A percentile compares a stretch with the other conserved stretches of the same genome.
Evolutionary conservation across 2,113 vertebrate species (phyloP).

Genomic region (Stictonetta naevosa): DNA sequence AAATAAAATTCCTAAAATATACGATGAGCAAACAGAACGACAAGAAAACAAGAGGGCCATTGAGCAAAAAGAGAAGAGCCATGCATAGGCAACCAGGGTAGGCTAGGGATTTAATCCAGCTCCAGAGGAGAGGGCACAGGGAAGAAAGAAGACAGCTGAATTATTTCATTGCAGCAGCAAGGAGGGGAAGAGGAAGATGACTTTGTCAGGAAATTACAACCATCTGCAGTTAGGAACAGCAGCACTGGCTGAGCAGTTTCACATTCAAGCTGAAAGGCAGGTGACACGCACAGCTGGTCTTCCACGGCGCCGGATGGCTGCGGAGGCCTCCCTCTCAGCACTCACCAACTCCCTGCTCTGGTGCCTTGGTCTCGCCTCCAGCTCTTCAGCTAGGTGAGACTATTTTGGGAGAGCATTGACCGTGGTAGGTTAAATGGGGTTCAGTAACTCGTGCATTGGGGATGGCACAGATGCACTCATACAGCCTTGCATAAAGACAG

Average conservation of each 20-base stretch:
- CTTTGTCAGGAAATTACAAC: background rate
- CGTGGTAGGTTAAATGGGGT: background rate
- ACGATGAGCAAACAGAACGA: conserved; percentile 42
- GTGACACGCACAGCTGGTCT: background rate
- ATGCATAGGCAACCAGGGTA: background rate
- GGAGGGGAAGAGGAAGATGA: background rate
- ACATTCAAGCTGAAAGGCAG: background rate
- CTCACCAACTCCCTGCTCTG: background rate
- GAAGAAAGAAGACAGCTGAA: background rate
- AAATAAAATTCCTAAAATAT: conserved; percentile 66
- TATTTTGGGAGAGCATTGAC: background rate
- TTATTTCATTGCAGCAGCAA: background rate
- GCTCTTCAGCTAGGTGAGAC: background rate
- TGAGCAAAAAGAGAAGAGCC: background rate
- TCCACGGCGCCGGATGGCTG: background rate
- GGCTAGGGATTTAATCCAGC: background rate
- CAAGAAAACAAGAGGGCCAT: conserved; percentile 38
- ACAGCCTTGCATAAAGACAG: background rate
- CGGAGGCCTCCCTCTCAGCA: background rate
- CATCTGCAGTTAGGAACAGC: background rate
- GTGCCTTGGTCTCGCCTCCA: background rate
- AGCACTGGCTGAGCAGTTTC: rapidly evolving
- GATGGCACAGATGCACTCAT: rapidly evolving
- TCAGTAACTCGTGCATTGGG: background rate
- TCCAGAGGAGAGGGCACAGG: background rate